Evolutionary conservation across 1,140 invertebrate species (phyloP), one percentile per base, ranked within the genome.

Genomic region (Reticulitermes speratus): DNA sequence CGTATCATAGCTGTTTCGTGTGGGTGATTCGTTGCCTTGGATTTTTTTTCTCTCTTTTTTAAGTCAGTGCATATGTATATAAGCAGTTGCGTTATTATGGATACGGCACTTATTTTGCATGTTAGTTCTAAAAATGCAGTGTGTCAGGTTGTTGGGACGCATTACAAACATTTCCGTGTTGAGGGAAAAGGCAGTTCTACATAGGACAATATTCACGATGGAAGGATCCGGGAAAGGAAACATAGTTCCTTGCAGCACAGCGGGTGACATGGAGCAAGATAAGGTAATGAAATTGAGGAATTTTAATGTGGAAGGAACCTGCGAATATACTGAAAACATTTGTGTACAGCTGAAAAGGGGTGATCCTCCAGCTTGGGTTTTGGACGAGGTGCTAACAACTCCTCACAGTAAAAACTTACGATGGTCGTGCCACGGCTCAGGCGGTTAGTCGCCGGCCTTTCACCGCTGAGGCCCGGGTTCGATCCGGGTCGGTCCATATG

Each of bases 201-300:
- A 30, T 3, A 3, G 65, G 16, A 75, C n/a, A 11, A 0, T 65
- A n/a, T 65, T 75, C n/a, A 75, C n/a, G 38, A 84, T 84, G 83
- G 83, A 84, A 48, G 45, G 83, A 25, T 16, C 21, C 11, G 65
- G 65, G 25, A 84, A 84, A 11, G 83, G 83, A 83, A 87, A 87
- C 65, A 48, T 75, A 44, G 87, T 87, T 23, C 87, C 90, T 52
- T 92, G 91, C 86, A 93, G 93, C 48, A 90, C 91, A 87, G 92
- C 89, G 85, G 93, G 93, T 44, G 91, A 93, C 87, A 91, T 91
- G 87, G 90, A 90, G 23, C 92, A 94, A 89, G 94, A 95, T 90
- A 93, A 94, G 92, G 94, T 94, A 90, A 90, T 81, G n/a, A 30
- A 25, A 25, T 45, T 85, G 38, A 16, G 44, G 1, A 3, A 45